These are phyloP conservation scores for Linepithema humile DNA, from an alignment of 1,140 invertebrate species.

Conservation along the genomic window DNA sequence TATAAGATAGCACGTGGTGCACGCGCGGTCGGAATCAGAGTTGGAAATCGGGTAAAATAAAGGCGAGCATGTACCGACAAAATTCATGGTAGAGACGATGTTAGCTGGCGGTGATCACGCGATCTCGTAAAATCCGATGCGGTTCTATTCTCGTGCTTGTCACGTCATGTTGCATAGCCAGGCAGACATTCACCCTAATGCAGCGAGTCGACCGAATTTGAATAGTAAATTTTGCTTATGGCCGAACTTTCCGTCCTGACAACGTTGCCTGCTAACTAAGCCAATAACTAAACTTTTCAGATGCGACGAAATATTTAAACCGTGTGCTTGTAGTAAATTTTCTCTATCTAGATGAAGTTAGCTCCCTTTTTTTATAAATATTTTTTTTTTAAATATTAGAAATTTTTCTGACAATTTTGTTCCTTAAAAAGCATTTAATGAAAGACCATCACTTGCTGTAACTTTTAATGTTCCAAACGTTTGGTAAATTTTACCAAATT, in stretches of 20 bases:
- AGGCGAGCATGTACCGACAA: slow-evolving; percentile 74
- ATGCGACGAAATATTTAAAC: slow-evolving; percentile 34
- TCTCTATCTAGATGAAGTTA: no score
- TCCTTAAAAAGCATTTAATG: background rate
- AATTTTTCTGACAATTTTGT: no score
- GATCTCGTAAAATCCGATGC: slow-evolving; percentile 80
- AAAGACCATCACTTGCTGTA: background rate
- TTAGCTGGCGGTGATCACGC: slow-evolving; percentile 77
- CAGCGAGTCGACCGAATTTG: slow-evolving; percentile 67
- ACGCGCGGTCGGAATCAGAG: slow-evolving; percentile 59
- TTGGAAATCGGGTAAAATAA: slow-evolving; percentile 65
- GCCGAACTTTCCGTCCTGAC: slow-evolving; percentile 63
- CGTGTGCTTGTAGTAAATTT: background rate
- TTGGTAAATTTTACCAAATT: background rate
- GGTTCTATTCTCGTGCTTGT: slow-evolving; percentile 82
- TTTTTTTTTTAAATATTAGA: background rate
- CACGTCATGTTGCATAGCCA: slow-evolving; percentile 81
- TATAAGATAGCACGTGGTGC: background rate
- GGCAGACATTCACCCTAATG: slow-evolving; percentile 78
- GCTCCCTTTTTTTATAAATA: background rate
- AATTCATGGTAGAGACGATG: slow-evolving; percentile 79
- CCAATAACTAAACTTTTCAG: slow-evolving; percentile 64
- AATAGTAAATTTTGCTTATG: slow-evolving; percentile 73
- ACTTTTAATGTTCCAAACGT: background rate
- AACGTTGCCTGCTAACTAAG: slow-evolving; percentile 57